A percentile compares a stretch with the other conserved stretches of the same genome.
phyloP scores from a whole-genome alignment of 2,113 vertebrate genomes.

The Pipa parva region DNA sequence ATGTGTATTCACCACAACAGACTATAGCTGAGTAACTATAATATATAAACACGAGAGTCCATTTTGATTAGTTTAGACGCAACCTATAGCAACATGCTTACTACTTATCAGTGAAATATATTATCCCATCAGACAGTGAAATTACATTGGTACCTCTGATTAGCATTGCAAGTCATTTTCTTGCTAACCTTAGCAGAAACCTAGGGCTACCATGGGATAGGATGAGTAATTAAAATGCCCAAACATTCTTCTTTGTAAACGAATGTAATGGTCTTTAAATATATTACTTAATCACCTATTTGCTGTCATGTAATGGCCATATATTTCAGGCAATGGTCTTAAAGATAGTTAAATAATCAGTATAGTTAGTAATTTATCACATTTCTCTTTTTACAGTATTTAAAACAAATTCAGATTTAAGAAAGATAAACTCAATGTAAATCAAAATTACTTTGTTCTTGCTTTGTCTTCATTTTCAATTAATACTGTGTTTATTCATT shows the following conservation, averaged over 20 bases:
- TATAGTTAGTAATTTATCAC: too few species aligned
- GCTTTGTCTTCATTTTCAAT: too few species aligned
- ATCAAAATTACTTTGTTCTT: too few species aligned
- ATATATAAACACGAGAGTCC: neutral
- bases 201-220: constrained; percentile 3
- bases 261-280: neutral
- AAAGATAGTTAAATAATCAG: neutral
- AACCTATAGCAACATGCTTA: neutral
- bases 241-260: constrained; percentile 1
- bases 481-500: too few species aligned
- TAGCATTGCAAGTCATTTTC: constrained; percentile 5
- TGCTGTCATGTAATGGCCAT: neutral
- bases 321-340: neutral
- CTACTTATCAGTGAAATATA: neutral
- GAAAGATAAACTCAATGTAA: too few species aligned
- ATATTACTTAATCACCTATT: neutral
- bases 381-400: too few species aligned
- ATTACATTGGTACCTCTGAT: neutral
- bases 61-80: neutral
- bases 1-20: neutral
- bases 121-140: neutral
- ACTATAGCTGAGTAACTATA: too few species aligned
- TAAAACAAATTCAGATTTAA: too few species aligned
- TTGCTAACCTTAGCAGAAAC: constrained; percentile 14
- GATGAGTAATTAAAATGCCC: constrained; percentile 18